These are phyloP conservation scores for Drosophila tristis DNA, from an alignment of 1,140 invertebrate genomes.

Conservation along the genomic window DNA sequence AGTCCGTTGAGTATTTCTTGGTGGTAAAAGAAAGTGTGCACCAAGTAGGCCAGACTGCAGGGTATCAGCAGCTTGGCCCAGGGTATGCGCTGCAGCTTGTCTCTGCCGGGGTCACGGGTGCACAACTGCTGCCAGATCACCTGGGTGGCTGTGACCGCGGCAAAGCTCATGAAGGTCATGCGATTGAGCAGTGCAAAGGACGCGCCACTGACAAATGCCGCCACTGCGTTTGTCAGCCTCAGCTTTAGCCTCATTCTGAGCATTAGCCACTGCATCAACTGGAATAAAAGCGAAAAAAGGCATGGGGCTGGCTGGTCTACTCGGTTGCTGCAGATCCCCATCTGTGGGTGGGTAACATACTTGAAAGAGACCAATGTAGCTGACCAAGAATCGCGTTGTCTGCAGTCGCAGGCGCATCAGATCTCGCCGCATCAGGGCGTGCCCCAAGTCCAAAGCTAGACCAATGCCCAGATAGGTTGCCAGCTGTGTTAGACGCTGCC, in stretches of 20 bases:
- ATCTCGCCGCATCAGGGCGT: conserved; percentile 10
- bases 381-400: conserved; percentile 44
- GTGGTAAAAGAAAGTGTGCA: conserved; percentile 36
- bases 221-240: conserved; percentile 20
- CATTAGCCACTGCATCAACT: conserved; percentile 42
- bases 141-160: conserved; percentile 49
- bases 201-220: conserved; percentile 48
- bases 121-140: conserved; percentile 52
- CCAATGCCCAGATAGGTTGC: conserved; percentile 49
- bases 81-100: conserved; percentile 22
- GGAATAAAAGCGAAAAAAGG: neutral
- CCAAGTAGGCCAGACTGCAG: conserved; percentile 39
- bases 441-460: conserved; percentile 39
- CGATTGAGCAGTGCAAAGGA: conserved; percentile 32
- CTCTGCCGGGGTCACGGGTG: neutral
- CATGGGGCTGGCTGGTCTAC: neutral
- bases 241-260: conserved; percentile 3
- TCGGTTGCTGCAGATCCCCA: neutral
- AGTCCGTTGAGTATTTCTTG: conserved; percentile 20
- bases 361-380: conserved; percentile 52
- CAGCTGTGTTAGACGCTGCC: conserved; percentile 29
- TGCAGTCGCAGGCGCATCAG: conserved; percentile 15
- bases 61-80: conserved; percentile 50
- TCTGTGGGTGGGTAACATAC: conserved; percentile 5
- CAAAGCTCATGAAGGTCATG: conserved; percentile 50